phyloP scores from a whole-genome alignment of 2,888 invertebrate genomes.

The Conchocele bisecta region DNA sequence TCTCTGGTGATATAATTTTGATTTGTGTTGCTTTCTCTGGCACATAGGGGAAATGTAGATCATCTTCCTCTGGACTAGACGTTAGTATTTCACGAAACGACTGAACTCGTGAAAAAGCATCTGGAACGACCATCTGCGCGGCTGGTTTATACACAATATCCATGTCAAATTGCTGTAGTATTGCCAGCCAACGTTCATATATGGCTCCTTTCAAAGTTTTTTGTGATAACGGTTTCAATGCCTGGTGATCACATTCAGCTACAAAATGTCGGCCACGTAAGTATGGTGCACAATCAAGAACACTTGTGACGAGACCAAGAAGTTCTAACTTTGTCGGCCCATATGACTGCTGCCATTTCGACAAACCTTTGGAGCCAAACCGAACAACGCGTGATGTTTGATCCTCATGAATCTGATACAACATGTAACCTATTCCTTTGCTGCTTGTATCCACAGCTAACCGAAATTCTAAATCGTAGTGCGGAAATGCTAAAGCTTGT shows the following conservation, averaged over 20 bases:
- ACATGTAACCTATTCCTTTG: conserved; percentile 53
- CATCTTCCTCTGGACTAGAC: too few relatives aligned
- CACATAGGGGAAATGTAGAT: conserved; percentile 41
- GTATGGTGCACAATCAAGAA: conserved; percentile 2
- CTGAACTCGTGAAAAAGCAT: conserved; percentile 8
- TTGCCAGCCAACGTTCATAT: conserved; percentile 51
- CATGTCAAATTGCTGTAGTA: conserved; percentile 46
- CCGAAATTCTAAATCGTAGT: conserved; percentile 40
- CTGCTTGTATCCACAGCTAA: conserved; percentile 49
- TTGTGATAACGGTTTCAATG: conserved; percentile 20
- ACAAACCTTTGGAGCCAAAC: conserved; percentile 28
- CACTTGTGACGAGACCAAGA: conserved; percentile 38
- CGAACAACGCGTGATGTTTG: conserved; percentile 17
- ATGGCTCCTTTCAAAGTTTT: conserved; percentile 41
- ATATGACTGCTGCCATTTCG: conserved; percentile 36
- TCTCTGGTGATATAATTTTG: neutral
- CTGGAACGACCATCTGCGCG: conserved; percentile 25
- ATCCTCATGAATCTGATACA: conserved; percentile 49
- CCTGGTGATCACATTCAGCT: conserved; percentile 19
- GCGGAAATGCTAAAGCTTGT: conserved; percentile 50
- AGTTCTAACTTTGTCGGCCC: conserved; percentile 55
- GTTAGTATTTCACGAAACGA: neutral
- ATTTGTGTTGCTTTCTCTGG: conserved; percentile 22
- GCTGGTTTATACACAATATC: conserved; percentile 44
- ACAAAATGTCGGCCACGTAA: neutral